A percentile compares a stretch with the other conserved stretches of the same genome.
These are phyloP conservation scores for Zosterops hypoxanthus DNA, from an alignment of 2,113 vertebrate species.

Conservation along the genomic window DNA sequence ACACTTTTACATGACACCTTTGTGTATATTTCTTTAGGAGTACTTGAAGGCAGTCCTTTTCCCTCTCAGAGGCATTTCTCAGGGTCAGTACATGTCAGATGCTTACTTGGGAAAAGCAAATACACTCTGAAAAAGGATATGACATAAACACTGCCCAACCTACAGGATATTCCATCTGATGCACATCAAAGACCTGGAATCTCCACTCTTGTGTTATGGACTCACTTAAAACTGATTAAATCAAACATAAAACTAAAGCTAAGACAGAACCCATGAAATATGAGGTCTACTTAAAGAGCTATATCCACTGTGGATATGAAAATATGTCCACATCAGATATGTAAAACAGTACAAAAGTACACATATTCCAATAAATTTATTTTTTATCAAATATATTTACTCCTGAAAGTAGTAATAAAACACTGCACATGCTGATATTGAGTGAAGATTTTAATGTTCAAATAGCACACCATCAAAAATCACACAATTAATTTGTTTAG, in stretches of 20 bases:
- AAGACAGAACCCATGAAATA: neutral
- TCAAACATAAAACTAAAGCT: neutral
- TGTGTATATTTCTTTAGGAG: neutral
- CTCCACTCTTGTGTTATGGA: neutral
- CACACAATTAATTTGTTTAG: neutral
- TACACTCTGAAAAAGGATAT: neutral
- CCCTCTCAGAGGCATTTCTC: neutral
- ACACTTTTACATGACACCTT: neutral
- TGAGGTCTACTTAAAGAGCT: neutral
- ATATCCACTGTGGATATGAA: neutral
- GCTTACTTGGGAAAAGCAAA: neutral
- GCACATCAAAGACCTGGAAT: neutral
- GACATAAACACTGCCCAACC: neutral
- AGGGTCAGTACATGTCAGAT: neutral
- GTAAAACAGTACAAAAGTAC: neutral
- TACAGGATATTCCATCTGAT: neutral
- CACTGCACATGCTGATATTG: neutral
- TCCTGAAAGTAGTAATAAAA: conserved; percentile 46
- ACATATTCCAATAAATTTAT: neutral
- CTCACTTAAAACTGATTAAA: neutral
- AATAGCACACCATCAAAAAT: neutral
- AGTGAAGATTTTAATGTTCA: neutral
- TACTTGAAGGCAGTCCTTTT: neutral
- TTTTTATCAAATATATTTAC: conserved; percentile 18
- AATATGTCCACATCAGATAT: neutral